Evolutionary conservation across 2,797 vertebrate species (phyloP).

Genomic region (Todus mexicanus): DNA sequence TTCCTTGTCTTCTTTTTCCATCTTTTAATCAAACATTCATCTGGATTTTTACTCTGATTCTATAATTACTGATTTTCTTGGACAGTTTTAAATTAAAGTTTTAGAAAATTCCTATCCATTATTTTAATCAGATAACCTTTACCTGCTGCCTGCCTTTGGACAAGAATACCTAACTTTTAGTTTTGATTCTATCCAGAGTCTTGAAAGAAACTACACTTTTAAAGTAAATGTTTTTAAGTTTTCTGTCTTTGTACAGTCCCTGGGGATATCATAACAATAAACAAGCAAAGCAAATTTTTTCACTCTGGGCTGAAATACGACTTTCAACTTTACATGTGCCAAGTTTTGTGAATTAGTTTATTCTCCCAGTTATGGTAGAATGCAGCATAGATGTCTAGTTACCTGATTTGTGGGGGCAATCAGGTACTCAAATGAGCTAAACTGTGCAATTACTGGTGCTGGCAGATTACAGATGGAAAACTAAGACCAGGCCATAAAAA

Average conservation of each 20-base stretch:
- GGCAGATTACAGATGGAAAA: slow-evolving; percentile 51
- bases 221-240: not conserved
- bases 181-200: not conserved
- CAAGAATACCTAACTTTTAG: not conserved
- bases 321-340: not conserved
- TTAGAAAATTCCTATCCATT: not conserved
- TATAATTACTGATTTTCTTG: not conserved
- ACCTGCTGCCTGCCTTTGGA: not conserved
- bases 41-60: not conserved
- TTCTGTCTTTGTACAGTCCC: not conserved
- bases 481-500: slow-evolving; percentile 50
- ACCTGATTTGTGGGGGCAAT: slow-evolving; percentile 48
- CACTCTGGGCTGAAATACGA: not conserved
- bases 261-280: slow-evolving; percentile 19
- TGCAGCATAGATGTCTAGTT: not conserved
- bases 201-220: not conserved
- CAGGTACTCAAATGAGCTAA: slow-evolving; percentile 32
- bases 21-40: not conserved
- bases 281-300: slow-evolving; percentile 34
- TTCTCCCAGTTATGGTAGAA: slow-evolving; percentile 5
- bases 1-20: not conserved
- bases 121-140: not conserved
- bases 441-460: slow-evolving; percentile 19
- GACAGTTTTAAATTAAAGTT: not conserved
- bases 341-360: slow-evolving; percentile 16